phyloP scores from a whole-genome alignment of 2,797 vertebrate genomes.

The Buphagus erythrorhynchus region DNA sequence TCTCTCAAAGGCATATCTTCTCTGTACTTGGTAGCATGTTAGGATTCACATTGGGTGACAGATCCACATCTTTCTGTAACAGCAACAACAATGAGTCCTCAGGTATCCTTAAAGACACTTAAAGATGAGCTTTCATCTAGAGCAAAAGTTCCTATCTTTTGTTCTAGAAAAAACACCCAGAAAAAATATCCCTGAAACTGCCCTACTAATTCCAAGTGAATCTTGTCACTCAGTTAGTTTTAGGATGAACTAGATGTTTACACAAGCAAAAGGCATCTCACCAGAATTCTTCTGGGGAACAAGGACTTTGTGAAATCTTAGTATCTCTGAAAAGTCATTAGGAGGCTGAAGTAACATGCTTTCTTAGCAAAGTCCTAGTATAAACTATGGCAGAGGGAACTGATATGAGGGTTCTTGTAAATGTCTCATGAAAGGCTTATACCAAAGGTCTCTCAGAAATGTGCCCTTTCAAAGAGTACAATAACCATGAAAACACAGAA shows the following conservation, averaged over 20 bases:
- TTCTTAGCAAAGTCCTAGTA: not conserved
- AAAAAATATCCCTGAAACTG: not conserved
- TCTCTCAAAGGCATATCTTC: not conserved
- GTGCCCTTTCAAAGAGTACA: constrained; percentile 1
- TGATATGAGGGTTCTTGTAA: constrained; percentile 19
- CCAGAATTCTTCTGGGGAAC: not conserved
- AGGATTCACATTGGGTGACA: not conserved
- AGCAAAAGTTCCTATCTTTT: not conserved
- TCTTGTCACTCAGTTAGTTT: not conserved
- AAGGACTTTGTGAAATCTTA: not conserved
- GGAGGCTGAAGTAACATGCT: not conserved
- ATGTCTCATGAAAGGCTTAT: constrained; percentile 23
- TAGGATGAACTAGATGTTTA: not conserved
- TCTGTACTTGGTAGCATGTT: accelerated
- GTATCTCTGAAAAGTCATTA: not conserved
- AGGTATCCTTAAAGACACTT: not conserved
- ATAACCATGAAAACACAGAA: constrained; percentile 23
- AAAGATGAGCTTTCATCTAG: not conserved
- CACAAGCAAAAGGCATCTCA: not conserved
- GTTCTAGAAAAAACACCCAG: not conserved
- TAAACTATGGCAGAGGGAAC: constrained; percentile 25
- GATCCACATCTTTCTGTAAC: not conserved
- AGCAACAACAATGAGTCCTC: not conserved
- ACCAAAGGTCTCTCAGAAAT: constrained; percentile 41
- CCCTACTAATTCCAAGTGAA: not conserved